These are phyloP conservation scores for Ctenoplectra terminalis DNA, from an alignment of 1,140 invertebrate species.

Conservation along the genomic window DNA sequence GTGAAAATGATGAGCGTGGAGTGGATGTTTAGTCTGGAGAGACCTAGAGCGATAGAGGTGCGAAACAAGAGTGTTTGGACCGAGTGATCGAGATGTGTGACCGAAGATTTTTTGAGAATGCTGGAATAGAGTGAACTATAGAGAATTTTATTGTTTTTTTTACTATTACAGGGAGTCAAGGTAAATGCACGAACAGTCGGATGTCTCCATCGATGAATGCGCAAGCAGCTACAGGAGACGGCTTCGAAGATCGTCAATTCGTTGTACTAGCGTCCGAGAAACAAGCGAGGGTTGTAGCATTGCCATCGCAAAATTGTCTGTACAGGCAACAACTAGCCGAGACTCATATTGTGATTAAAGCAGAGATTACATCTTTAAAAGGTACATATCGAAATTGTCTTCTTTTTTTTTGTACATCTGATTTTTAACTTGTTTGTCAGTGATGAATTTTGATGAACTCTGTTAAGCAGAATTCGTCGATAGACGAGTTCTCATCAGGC, in stretches of 20 bases:
- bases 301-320: conserved; percentile 96
- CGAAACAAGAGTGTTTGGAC: too few species aligned
- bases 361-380: conserved; percentile 96
- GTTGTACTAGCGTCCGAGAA: conserved; percentile 97
- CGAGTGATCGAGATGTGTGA: too few species aligned
- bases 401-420: neutral
- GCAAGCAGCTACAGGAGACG: conserved; percentile 81
- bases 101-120: too few species aligned
- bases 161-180: conserved; percentile 74
- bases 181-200: conserved; percentile 82
- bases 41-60: too few species aligned
- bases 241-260: conserved; percentile 93
- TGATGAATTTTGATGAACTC: too few species aligned
- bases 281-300: conserved; percentile 95
- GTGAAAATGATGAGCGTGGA: too few species aligned
- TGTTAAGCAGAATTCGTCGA: too few species aligned
- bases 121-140: too few species aligned
- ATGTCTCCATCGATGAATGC: conserved; percentile 89
- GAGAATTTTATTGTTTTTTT: neutral
- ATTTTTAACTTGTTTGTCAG: too few species aligned
- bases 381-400: conserved; percentile 83
- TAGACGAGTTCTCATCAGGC: too few species aligned
- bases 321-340: conserved; percentile 93
- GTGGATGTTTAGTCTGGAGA: too few species aligned
- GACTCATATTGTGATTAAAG: conserved; percentile 95